Conservation (phyloP, 2,888 invertebrate genomes). For the Hartigia nigra region DNA sequence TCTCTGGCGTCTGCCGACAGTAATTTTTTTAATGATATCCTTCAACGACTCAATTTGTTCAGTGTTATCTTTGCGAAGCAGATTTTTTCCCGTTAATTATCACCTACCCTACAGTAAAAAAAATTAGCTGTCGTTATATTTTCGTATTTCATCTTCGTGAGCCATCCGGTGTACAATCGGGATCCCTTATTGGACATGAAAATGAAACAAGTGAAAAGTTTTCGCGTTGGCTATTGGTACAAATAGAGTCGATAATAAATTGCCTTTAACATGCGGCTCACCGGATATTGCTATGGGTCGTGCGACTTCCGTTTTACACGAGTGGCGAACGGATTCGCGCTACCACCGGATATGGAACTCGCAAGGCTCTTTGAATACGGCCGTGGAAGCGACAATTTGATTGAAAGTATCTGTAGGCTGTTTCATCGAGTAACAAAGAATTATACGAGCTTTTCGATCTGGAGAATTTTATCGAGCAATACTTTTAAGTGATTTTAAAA, state of each 20-base stretch:
- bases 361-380: neutral
- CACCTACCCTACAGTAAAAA: neutral
- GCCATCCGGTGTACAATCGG: neutral
- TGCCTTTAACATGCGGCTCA: neutral
- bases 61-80: neutral
- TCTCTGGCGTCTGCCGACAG: neutral
- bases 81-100: neutral
- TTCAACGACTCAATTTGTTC: neutral
- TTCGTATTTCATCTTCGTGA: neutral
- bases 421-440: neutral
- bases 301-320: neutral
- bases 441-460: neutral
- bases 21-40: neutral
- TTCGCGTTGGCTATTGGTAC: neutral
- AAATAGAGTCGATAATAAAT: neutral
- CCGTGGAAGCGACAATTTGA: neutral
- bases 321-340: neutral
- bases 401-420: neutral
- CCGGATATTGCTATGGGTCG: neutral
- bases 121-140: neutral
- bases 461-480: neutral
- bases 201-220: neutral
- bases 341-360: neutral
- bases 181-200: neutral
- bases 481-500: neutral